Conservation (phyloP, 2,113 vertebrate genomes). For the Nanorana parkeri region DNA sequence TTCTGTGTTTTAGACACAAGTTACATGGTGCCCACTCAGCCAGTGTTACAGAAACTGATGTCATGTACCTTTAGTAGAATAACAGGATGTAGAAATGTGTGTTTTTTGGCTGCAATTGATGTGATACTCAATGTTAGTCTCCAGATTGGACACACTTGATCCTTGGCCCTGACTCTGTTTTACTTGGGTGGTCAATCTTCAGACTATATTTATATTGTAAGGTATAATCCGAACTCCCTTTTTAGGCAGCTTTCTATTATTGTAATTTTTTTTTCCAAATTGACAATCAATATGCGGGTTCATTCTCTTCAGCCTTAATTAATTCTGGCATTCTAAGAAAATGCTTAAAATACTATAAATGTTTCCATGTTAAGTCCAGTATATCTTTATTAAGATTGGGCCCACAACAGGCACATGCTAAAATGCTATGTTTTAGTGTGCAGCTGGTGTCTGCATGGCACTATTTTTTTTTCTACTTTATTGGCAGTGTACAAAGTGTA, state of each 20-base stretch:
- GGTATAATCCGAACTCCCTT: neutral
- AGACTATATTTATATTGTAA: constrained; percentile 24
- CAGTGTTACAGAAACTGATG: too few relatives aligned
- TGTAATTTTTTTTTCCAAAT: neutral
- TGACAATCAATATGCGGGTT: neutral
- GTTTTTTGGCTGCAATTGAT: neutral
- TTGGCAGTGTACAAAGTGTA: too few relatives aligned
- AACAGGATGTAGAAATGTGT: neutral
- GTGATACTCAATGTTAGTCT: neutral
- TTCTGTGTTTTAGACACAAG: too few relatives aligned
- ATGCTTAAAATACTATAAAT: too few relatives aligned
- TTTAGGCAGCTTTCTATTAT: constrained; percentile 8
- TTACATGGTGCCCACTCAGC: too few relatives aligned
- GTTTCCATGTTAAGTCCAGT: too few relatives aligned
- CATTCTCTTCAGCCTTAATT: constrained; percentile 3
- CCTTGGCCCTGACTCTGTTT: neutral
- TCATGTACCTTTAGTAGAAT: neutral
- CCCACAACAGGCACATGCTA: too few relatives aligned
- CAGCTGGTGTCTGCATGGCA: too few relatives aligned
- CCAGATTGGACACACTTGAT: neutral
- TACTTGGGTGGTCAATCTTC: neutral
- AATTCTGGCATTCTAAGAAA: neutral
- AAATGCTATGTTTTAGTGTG: too few relatives aligned
- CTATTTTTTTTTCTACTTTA: too few relatives aligned
- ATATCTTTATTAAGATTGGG: too few relatives aligned